Percentiles rank a stretch among this genome's conserved stretches.
Evolutionary conservation across 2,888 invertebrate species (phyloP).

Genomic region (Prionchulus punctatus): DNA sequence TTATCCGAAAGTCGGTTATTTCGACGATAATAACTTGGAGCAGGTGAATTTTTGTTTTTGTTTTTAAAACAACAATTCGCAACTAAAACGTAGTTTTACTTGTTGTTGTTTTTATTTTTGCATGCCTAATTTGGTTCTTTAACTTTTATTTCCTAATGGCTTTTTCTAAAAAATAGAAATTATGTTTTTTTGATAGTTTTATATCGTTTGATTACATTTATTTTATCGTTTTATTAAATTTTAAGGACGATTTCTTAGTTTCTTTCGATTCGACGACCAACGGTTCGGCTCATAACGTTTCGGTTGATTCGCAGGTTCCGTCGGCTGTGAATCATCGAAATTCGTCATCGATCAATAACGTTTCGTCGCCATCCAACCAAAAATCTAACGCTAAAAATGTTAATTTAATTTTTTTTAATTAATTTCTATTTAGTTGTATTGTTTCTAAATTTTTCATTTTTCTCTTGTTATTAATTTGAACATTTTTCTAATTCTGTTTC

Average conservation of each 20-base stretch:
- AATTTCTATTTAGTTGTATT: background rate
- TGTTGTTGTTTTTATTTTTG: background rate
- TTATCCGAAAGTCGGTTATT: constrained; percentile 41
- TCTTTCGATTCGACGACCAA: too few species aligned
- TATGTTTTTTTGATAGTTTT: too few species aligned
- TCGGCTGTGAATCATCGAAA: too few species aligned
- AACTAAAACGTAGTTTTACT: background rate
- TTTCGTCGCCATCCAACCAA: too few species aligned
- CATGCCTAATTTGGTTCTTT: background rate
- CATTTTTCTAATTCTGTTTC: background rate
- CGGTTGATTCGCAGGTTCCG: too few species aligned
- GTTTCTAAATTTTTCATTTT: constrained; percentile 2
- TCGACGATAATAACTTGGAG: constrained; percentile 3
- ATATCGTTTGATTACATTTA: too few species aligned
- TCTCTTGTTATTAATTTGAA: constrained; percentile 16
- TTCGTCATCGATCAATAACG: too few species aligned
- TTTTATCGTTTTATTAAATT: too few species aligned
- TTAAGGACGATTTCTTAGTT: too few species aligned
- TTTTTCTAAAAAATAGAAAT: too few species aligned
- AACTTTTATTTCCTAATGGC: constrained; percentile 9
- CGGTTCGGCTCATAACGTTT: constrained; percentile 1
- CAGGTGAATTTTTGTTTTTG: too few species aligned
- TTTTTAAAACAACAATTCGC: too few species aligned
- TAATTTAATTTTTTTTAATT: background rate
- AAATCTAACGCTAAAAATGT: background rate